Base-by-base conservation (phyloP, 2,888 invertebrate genomes). In the Scrobipalpa atriplicella region DNA sequence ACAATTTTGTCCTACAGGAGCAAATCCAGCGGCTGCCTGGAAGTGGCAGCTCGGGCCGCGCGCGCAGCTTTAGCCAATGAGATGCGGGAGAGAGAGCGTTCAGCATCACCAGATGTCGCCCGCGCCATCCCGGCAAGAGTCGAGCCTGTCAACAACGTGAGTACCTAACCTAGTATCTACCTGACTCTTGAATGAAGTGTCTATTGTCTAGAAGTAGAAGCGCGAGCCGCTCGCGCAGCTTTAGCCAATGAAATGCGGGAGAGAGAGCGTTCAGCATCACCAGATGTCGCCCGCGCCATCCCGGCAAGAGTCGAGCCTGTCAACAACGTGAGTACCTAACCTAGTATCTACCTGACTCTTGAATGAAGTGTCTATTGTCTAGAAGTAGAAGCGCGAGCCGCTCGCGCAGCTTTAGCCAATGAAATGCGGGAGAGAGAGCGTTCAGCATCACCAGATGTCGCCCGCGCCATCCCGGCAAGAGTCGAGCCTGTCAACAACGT, bases 401-500 rank as follows among this genome's bases (percentile, higher is more conserved):
- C 90, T 9, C 84, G 88, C 5, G 86, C 86, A 11, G 86, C 84
- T 0, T 75, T 89, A 0, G 83, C 84, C 16, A 76, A 78, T 0
- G 91, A 92, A 78, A 92, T 92, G 92, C 82, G 90, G 29, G 92
- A 92, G 71, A 78, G 89, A 0, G 90, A 92, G 69, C 86, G 91
- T 0, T 91, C 90, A 0, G 89, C 87, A 0, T 92, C 91, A 18
- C 91, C 92, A 0, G 84, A 82, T 6, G 58, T 85, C 0, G 86
- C 86, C 13, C 72, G 91, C 0, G 91, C 92, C 36, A 72, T 89
- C 69, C 92, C 91, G 0, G 91, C 89, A 0, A 71, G 87, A 10
- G 90, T 91, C 13, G 82, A 86, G 29, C 87, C 91, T 0, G 71
- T 71, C 6, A 71, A 70, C 38, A 73, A 72, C 66, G 90, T 90